These are phyloP conservation scores for Danio jaintianensis DNA, from an alignment of 2,797 vertebrate genomes.

Conservation along the genomic window DNA sequence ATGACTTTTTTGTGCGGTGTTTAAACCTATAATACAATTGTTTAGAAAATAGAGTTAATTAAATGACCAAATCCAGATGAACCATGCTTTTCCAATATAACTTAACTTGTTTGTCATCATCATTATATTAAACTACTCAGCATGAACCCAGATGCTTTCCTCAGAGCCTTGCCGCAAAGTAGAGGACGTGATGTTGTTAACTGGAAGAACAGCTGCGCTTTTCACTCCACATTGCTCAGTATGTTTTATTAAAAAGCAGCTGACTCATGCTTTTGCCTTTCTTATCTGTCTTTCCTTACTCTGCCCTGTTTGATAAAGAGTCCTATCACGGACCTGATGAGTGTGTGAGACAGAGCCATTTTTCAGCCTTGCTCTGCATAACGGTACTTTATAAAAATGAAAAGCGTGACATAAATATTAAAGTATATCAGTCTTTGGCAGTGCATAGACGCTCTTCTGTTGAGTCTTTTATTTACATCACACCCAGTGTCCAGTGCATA, in stretches of 20 bases:
- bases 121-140: not conserved
- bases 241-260: constrained; percentile 29
- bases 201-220: not conserved
- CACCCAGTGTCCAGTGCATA: constrained; percentile 36
- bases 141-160: not conserved
- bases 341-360: not conserved
- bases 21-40: too few relatives aligned
- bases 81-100: not conserved
- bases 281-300: not conserved
- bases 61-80: not conserved
- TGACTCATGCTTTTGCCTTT: constrained; percentile 6
- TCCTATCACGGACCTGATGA: constrained; percentile 4
- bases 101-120: not conserved
- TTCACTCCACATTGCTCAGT: not conserved
- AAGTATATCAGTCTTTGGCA: not conserved
- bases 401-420: constrained; percentile 11
- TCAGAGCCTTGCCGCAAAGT: not conserved
- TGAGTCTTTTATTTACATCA: constrained; percentile 57
- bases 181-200: not conserved
- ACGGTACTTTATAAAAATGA: not conserved
- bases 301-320: constrained; percentile 8
- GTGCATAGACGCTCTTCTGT: constrained; percentile 7
- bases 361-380: not conserved
- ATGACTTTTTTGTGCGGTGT: too few relatives aligned
- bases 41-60: too few relatives aligned